Conservation (phyloP, 1,140 invertebrate species). For the Neocloeon triangulifer region DNA sequence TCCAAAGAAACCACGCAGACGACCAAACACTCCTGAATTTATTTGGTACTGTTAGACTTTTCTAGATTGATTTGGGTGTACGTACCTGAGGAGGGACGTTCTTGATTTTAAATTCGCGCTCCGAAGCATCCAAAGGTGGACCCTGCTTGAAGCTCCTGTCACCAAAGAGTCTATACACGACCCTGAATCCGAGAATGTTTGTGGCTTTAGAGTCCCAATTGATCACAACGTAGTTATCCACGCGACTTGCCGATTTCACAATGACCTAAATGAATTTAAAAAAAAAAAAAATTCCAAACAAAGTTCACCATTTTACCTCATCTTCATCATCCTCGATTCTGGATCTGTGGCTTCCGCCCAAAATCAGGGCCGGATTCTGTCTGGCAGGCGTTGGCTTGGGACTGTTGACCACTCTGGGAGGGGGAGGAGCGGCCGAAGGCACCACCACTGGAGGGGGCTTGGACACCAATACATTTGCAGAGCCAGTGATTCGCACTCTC, state of each 20-base stretch:
- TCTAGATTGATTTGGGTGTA: no score
- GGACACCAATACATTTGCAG: slow-evolving; percentile 12
- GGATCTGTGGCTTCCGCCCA: slow-evolving; percentile 31
- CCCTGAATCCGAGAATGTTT: slow-evolving; percentile 67
- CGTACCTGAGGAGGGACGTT: slow-evolving; percentile 66
- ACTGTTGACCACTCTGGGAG: no score
- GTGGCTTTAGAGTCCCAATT: slow-evolving; percentile 72
- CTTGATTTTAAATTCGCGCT: slow-evolving; percentile 76
- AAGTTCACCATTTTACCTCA: no score
- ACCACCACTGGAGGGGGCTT: slow-evolving; percentile 12
- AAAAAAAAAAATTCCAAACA: no score
- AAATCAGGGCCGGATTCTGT: slow-evolving; percentile 41
- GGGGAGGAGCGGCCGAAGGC: no score
- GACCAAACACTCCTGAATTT: slow-evolving; percentile 62
- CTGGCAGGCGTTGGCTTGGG: slow-evolving; percentile 15
- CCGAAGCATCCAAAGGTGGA: slow-evolving; percentile 61
- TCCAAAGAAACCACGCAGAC: slow-evolving; percentile 79
- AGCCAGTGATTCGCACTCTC: slow-evolving; percentile 12
- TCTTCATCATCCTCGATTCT: no score
- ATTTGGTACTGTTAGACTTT: no score
- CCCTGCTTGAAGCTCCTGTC: slow-evolving; percentile 75
- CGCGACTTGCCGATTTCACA: slow-evolving; percentile 59
- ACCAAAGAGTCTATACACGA: slow-evolving; percentile 74
- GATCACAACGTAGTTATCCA: slow-evolving; percentile 71
- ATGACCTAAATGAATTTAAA: no score